phyloP scores from a whole-genome alignment of 1,140 invertebrate genomes.

The Heterodera carotae region DNA sequence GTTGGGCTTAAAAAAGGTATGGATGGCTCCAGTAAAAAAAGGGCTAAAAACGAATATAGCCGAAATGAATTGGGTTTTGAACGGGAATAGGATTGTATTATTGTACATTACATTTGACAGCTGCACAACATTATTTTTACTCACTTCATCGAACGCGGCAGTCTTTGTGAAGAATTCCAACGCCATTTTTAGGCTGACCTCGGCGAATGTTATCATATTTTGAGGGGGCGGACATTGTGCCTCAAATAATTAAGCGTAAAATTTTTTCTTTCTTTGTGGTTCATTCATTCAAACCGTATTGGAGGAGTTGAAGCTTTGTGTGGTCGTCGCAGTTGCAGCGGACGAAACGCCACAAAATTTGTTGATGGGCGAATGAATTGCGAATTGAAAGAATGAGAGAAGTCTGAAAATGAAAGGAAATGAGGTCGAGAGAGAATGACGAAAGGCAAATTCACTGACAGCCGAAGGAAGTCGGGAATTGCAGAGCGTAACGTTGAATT shows the following conservation, averaged over 20 bases:
- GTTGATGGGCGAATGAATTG: conserved; percentile 46
- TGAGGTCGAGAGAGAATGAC: neutral
- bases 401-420: conserved; percentile 13
- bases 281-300: neutral
- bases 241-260: conserved; percentile 25
- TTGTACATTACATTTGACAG: too few species aligned
- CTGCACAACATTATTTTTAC: neutral
- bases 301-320: neutral
- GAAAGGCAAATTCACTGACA: conserved; percentile 21
- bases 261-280: neutral
- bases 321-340: neutral
- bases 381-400: conserved; percentile 49
- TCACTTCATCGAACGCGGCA: conserved; percentile 45
- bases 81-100: too few species aligned
- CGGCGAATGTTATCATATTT: conserved; percentile 59
- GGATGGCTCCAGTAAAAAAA: too few species aligned
- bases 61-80: too few species aligned
- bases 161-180: conserved; percentile 58
- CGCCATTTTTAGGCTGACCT: conserved; percentile 50
- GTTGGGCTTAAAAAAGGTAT: too few species aligned
- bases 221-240: conserved; percentile 43
- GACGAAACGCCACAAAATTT: conserved; percentile 35
- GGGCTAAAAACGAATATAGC: too few species aligned
- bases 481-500: conserved; percentile 43
- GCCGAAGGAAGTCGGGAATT: conserved; percentile 53